Base-by-base conservation (phyloP, 2,113 vertebrate species). In the Myanophis thanlyinensis region DNA sequence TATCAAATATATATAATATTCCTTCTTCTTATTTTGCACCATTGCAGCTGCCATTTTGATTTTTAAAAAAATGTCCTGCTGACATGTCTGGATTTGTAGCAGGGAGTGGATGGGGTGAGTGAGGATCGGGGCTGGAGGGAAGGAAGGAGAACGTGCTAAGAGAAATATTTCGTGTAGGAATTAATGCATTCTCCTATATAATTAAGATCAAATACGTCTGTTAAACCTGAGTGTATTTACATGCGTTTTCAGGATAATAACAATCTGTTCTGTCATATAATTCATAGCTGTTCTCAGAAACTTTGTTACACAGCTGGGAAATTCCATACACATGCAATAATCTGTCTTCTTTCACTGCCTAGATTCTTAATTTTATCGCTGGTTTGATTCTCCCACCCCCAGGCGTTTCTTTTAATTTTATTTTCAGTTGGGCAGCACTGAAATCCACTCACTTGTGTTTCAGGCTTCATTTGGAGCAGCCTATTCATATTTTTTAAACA, bases 401-500 rank as follows among this genome's bases (percentile, higher is more conserved):
- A 1, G 46, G 44, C 22, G 13, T 86, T 13, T 91, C 25, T 59
- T 93, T 93, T 92, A 46, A 91, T 95, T 96, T 96, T 93, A 95
- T 90, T 90, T 94, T 92, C 56, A 48, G 73, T 90, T 90, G 49
- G 73, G 51, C 27, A 90, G 84, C 92, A 90, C 23, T 91, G 67
- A 95, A 96, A 92, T 95, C 54, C 96, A 95, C 93, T 96, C 96
- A 93, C 91, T 86, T 46, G 92, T 93, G 95, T 13, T 95, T 95
- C 91, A 44, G 59, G 89, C 90, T 95, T 67, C 88, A 95, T 93
- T 93, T 94, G 91, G 87, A 96, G 87, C 85, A 95, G 85, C 95
- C 94, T 96, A 94, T 96, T 96, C 97, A 92, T 94, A 94, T 52
- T 96, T 96, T 88, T 97, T 96, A 97, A 97, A 95, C 96, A 97